Evolutionary conservation across 2,113 vertebrate species (phyloP).

Genomic region (Pituophis catenifer): DNA sequence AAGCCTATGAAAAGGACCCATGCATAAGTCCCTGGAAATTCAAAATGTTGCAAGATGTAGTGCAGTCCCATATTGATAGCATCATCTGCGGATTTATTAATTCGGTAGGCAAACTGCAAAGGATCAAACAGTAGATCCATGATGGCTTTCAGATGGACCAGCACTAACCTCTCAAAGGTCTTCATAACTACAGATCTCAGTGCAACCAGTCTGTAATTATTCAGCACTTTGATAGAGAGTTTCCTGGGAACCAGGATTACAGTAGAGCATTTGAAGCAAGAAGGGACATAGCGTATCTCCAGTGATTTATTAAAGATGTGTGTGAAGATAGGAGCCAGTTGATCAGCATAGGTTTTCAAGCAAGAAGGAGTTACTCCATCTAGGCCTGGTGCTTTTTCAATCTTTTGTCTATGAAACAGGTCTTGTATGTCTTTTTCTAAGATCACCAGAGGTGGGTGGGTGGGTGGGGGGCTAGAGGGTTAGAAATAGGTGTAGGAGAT

Average conservation of each 20-base stretch:
- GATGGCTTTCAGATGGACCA: not conserved
- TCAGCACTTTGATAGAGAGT: not conserved
- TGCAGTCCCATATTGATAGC: not conserved
- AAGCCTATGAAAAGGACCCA: not conserved
- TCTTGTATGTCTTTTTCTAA: not conserved
- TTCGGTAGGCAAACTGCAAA: not conserved
- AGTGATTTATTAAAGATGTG: not conserved
- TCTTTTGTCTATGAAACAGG: not conserved
- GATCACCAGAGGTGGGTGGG: not conserved
- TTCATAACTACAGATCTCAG: not conserved
- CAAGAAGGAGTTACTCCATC: not conserved
- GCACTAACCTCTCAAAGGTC: not conserved
- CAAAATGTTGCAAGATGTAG: not conserved
- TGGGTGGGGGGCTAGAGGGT: not conserved
- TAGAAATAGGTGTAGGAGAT: not conserved
- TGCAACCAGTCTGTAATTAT: not conserved
- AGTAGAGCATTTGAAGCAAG: not conserved
- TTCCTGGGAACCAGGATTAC: not conserved
- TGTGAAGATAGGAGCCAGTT: not conserved
- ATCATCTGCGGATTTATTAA: not conserved
- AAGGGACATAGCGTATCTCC: not conserved
- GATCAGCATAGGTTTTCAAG: not conserved
- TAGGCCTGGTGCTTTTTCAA: not conserved
- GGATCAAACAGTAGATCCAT: not conserved
- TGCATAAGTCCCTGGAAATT: not conserved